Percentiles rank a stretch among this genome's conserved stretches.
Evolutionary conservation across 2,888 invertebrate genomes (phyloP).

Genomic region (Metellina segmentata): DNA sequence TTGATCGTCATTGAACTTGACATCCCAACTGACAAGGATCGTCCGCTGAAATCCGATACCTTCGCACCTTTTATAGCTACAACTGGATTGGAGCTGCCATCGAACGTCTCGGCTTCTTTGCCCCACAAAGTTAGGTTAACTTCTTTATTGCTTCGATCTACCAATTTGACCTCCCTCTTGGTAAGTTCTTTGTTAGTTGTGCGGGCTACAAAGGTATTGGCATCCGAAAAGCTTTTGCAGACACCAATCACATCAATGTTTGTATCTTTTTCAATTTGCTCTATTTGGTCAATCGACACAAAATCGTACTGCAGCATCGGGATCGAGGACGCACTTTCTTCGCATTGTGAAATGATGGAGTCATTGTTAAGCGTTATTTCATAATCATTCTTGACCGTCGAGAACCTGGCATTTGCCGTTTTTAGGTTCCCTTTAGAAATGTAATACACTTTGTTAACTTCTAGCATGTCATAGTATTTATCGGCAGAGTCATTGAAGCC

Average conservation of each 20-base stretch:
- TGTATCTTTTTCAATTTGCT: constrained; percentile 85
- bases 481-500: constrained; percentile 94
- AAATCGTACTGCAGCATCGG: constrained; percentile 91
- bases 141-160: constrained; percentile 90
- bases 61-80: constrained; percentile 92
- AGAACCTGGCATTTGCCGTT: constrained; percentile 94
- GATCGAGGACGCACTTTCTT: constrained; percentile 82
- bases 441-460: constrained; percentile 89
- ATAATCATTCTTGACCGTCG: constrained; percentile 93
- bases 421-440: constrained; percentile 92
- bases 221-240: constrained; percentile 87
- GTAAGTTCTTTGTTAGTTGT: constrained; percentile 90
- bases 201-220: constrained; percentile 87
- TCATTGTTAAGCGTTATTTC: constrained; percentile 94
- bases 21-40: constrained; percentile 79
- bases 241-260: constrained; percentile 93
- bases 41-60: constrained; percentile 91
- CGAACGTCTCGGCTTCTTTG: constrained; percentile 90
- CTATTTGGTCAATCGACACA: constrained; percentile 88
- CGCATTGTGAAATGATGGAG: constrained; percentile 84
- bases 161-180: constrained; percentile 92
- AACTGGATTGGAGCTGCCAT: constrained; percentile 88
- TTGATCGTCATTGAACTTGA: constrained; percentile 86
- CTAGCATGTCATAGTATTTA: constrained; percentile 92
- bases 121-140: constrained; percentile 95